phyloP scores from a whole-genome alignment of 2,888 invertebrate species.

The Pachliopta kotzebuea region DNA sequence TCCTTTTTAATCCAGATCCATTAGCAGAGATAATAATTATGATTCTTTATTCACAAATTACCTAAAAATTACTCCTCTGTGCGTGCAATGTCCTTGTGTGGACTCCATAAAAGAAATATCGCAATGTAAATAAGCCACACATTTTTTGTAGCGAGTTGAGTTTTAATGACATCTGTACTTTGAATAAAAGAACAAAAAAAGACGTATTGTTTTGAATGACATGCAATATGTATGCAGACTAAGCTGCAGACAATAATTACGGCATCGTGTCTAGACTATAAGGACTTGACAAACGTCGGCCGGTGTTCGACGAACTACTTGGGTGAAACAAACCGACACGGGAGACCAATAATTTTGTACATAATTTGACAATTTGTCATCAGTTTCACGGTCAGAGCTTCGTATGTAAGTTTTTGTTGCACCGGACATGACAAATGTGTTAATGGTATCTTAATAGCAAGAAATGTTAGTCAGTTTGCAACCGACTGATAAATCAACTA shows the following conservation, averaged over 20 bases:
- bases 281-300: slow-evolving; percentile 22
- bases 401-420: slow-evolving; percentile 20
- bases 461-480: slow-evolving; percentile 17
- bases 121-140: neutral
- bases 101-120: neutral
- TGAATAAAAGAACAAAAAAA: neutral
- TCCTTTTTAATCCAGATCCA: no score
- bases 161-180: neutral
- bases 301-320: slow-evolving; percentile 22
- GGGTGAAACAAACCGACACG: slow-evolving; percentile 26
- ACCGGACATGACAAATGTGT: slow-evolving; percentile 25
- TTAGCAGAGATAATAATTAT: no score
- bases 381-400: slow-evolving; percentile 29
- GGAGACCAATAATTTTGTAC: slow-evolving; percentile 34
- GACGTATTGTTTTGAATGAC: slow-evolving; percentile 12
- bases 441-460: slow-evolving; percentile 21
- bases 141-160: neutral
- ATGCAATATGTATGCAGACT: slow-evolving; percentile 13
- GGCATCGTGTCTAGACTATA: slow-evolving; percentile 53
- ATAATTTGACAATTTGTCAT: slow-evolving; percentile 36
- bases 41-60: no score
- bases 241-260: slow-evolving; percentile 48
- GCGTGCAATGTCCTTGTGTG: no score
- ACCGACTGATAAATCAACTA: slow-evolving; percentile 12
- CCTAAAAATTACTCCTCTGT: no score